A percentile compares a stretch with the other conserved stretches of the same genome.
Evolutionary conservation across 1,140 invertebrate genomes (phyloP).

Genomic region (Xylocopa sonorina): DNA sequence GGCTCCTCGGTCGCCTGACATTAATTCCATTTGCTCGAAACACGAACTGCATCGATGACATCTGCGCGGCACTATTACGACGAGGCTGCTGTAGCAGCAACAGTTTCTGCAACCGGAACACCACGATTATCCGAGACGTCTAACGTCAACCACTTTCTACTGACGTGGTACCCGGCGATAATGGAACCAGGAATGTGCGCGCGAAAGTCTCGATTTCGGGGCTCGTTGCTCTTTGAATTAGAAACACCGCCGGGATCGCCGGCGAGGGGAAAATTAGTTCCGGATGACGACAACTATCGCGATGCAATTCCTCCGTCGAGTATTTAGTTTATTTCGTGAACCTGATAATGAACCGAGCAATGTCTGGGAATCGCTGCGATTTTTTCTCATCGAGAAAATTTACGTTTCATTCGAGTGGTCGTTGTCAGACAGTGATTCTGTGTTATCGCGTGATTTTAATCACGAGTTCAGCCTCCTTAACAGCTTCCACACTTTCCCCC

Average conservation of each 20-base stretch:
- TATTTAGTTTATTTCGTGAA: background rate
- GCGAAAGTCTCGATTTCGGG: slow-evolving; percentile 18
- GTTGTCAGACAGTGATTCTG: too few species aligned
- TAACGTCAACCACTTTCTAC: slow-evolving; percentile 63
- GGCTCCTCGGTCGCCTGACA: slow-evolving; percentile 40
- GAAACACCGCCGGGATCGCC: background rate
- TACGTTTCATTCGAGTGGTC: too few species aligned
- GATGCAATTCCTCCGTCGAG: background rate
- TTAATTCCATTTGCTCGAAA: slow-evolving; percentile 65
- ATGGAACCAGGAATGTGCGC: slow-evolving; percentile 41
- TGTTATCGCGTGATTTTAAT: too few species aligned
- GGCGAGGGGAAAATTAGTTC: background rate
- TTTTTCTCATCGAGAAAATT: too few species aligned
- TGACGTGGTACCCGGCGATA: slow-evolving; percentile 46
- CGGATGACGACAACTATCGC: background rate
- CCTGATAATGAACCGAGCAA: background rate
- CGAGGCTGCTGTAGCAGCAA: slow-evolving; percentile 59
- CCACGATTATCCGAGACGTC: slow-evolving; percentile 60
- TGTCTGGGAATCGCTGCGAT: too few species aligned
- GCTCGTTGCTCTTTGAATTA: background rate
- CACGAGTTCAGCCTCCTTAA: too few species aligned
- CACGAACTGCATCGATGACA: slow-evolving; percentile 66
- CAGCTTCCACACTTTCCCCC: too few species aligned
- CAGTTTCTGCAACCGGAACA: slow-evolving; percentile 66
- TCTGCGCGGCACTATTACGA: slow-evolving; percentile 59